phyloP scores from a whole-genome alignment of 2,797 vertebrate species.

The Heliangelus exortis region DNA sequence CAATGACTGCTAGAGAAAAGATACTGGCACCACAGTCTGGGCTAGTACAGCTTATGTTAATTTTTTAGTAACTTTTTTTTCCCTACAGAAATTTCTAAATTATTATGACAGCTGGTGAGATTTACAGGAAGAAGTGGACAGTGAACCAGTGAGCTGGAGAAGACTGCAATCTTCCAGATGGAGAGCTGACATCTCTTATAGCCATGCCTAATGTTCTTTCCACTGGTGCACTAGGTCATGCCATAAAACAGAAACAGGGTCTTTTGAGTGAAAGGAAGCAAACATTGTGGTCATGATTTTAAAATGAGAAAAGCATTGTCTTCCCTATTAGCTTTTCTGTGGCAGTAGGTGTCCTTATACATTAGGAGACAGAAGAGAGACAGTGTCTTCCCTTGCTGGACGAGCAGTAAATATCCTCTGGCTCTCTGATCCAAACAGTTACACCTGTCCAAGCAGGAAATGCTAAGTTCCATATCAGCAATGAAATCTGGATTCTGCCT shows the following conservation, averaged over 20 bases:
- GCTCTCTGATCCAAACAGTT: not conserved
- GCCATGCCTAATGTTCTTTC: not conserved
- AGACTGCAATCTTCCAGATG: not conserved
- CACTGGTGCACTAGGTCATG: not conserved
- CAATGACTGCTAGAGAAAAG: not conserved
- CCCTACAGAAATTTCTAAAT: not conserved
- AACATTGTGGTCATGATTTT: not conserved
- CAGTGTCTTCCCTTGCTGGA: not conserved
- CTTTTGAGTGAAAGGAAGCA: not conserved
- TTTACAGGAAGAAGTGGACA: not conserved
- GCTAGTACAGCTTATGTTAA: not conserved
- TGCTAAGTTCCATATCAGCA: not conserved
- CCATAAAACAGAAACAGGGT: not conserved
- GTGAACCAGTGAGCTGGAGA: not conserved
- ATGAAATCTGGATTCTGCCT: not conserved
- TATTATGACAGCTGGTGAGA: not conserved
- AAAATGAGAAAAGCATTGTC: not conserved
- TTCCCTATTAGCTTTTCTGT: not conserved
- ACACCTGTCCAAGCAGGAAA: conserved; percentile 13
- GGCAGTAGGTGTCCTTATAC: not conserved
- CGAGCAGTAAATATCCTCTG: not conserved
- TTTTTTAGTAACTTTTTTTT: not conserved
- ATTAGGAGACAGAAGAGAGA: not conserved
- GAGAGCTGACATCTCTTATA: not conserved
- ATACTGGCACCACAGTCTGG: not conserved